phyloP scores from a whole-genome alignment of 2,113 vertebrate species.

The Cebus imitator region DNA sequence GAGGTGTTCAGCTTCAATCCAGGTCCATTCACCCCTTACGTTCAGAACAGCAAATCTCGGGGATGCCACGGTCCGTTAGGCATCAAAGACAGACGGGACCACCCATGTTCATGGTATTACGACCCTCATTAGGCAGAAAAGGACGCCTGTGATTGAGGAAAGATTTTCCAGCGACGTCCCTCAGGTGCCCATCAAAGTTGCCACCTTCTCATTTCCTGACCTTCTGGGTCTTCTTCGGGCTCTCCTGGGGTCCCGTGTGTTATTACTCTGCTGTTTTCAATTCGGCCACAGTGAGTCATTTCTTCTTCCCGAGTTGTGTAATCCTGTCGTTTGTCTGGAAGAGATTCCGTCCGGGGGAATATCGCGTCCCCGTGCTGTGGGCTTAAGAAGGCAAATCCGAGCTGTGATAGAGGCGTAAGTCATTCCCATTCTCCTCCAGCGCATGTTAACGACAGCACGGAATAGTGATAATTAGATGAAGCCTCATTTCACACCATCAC shows the following conservation, averaged over 20 bases:
- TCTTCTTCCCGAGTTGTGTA: background rate
- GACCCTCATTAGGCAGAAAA: background rate
- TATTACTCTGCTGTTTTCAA: accelerated
- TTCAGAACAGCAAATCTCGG: background rate
- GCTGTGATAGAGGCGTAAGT: constrained; percentile 23
- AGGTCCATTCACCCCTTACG: background rate
- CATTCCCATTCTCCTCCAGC: constrained; percentile 79
- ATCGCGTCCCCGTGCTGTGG: background rate
- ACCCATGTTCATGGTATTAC: accelerated
- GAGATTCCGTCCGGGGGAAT: constrained; percentile 34
- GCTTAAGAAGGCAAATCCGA: constrained; percentile 66
- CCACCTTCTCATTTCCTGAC: background rate
- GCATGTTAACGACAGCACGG: constrained; percentile 77
- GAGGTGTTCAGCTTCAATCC: too few relatives aligned
- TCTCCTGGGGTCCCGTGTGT: background rate
- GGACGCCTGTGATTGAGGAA: background rate
- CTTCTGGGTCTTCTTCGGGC: background rate
- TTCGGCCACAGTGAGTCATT: background rate
- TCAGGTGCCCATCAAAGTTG: background rate
- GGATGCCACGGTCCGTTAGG: too few relatives aligned
- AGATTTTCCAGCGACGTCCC: background rate
- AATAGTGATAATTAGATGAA: constrained; percentile 80
- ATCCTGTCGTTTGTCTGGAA: background rate
- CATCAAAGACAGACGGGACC: background rate
- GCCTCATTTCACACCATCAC: constrained; percentile 83